A percentile compares a stretch with the other conserved stretches of the same genome.
phyloP scores from a whole-genome alignment of 2,888 invertebrate species.

The Ichneumon xanthorius region DNA sequence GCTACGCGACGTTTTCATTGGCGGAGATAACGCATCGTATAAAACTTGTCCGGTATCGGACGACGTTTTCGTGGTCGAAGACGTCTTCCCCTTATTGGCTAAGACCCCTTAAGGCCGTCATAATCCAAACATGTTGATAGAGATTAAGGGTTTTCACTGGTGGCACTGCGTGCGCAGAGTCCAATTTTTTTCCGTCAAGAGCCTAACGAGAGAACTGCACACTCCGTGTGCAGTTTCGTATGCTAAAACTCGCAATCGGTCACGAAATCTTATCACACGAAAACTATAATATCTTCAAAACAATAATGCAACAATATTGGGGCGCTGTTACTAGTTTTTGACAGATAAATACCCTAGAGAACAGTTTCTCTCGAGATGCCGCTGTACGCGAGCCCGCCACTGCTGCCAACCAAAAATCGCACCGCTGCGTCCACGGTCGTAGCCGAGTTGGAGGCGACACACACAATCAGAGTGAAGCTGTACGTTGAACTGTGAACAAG shows the following conservation, averaged over 20 bases:
- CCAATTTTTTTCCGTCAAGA: not conserved
- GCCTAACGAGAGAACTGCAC: not conserved
- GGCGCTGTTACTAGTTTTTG: not conserved
- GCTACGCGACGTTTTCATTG: not conserved
- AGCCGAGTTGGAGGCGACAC: constrained; percentile 45
- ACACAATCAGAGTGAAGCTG: constrained; percentile 39
- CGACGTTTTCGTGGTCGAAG: not conserved
- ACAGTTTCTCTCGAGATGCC: not conserved
- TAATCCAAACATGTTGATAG: not conserved
- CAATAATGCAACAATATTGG: not conserved
- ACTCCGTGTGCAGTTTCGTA: not conserved
- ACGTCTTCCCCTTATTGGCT: too few species aligned
- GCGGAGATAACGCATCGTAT: not conserved
- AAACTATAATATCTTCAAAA: not conserved
- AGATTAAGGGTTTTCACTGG: not conserved
- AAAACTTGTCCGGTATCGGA: not conserved
- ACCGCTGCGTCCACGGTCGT: constrained; percentile 6
- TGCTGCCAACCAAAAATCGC: constrained; percentile 2
- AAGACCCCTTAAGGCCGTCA: too few species aligned
- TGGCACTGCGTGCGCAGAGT: not conserved
- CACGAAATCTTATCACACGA: not conserved
- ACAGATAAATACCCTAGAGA: constrained; percentile 37
- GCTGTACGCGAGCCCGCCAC: not conserved
- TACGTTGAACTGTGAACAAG: constrained; percentile 56
- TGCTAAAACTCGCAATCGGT: not conserved